Evolutionary conservation across 1,140 invertebrate genomes (phyloP).

Genomic region (Zaprionus davidi): DNA sequence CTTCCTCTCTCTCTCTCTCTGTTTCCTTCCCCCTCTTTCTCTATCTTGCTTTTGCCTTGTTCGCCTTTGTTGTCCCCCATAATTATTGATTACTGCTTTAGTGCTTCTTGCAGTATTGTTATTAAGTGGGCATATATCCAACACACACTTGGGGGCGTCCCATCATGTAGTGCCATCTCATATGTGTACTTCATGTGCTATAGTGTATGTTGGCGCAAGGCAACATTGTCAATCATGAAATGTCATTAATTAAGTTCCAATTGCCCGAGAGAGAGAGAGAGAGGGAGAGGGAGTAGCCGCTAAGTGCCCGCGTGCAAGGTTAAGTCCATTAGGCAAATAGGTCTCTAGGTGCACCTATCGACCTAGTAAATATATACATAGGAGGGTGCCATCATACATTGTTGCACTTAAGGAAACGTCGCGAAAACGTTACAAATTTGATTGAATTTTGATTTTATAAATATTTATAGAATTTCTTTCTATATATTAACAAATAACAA

Average conservation of each 20-base stretch:
- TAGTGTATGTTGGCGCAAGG: conserved; percentile 6
- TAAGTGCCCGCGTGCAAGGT: conserved; percentile 31
- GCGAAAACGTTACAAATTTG: not conserved
- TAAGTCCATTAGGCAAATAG: conserved; percentile 28
- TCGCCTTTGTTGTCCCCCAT: conserved; percentile 30
- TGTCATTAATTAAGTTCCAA: conserved; percentile 54
- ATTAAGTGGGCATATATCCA: conserved; percentile 35
- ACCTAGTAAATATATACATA: not conserved
- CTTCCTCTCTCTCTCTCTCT: not conserved
- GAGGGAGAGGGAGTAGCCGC: conserved; percentile 11
- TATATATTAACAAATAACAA: not conserved
- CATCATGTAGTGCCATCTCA: not conserved
- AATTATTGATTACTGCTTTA: conserved; percentile 53
- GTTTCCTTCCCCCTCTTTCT: not conserved
- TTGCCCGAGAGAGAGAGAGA: conserved; percentile 20
- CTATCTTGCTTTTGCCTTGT: not conserved
- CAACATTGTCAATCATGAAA: conserved; percentile 46
- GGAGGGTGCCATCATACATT: not conserved
- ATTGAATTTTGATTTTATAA: too few relatives aligned
- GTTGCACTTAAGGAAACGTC: not conserved
- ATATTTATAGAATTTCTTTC: too few relatives aligned
- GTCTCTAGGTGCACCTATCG: conserved; percentile 1
- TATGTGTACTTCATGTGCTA: not conserved
- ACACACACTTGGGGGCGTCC: conserved; percentile 8
- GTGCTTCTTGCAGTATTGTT: conserved; percentile 20